These are phyloP conservation scores for Archilochus colubris DNA, from an alignment of 2,113 vertebrate genomes.

Conservation along the genomic window DNA sequence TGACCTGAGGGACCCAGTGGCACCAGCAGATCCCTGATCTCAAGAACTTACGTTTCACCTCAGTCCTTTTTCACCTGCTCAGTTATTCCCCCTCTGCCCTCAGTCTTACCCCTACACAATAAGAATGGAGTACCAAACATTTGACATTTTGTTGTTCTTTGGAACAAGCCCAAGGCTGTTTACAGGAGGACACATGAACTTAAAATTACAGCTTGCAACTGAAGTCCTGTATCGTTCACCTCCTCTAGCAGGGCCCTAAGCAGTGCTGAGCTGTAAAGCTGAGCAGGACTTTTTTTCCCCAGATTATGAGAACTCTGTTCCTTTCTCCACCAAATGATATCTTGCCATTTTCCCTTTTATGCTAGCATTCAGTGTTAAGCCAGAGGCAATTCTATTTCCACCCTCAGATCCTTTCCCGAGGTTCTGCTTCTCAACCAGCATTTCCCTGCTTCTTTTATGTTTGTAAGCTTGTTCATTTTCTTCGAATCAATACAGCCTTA, in stretches of 20 bases:
- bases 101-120: neutral
- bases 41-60: neutral
- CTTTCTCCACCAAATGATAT: neutral
- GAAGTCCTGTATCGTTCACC: neutral
- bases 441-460: neutral
- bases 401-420: neutral
- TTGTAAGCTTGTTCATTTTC: neutral
- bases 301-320: neutral
- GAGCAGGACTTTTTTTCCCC: neutral
- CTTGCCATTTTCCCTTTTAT: neutral
- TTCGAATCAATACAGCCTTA: slow-evolving; percentile 8
- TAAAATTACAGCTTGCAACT: neutral
- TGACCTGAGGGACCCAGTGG: neutral
- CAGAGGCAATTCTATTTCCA: neutral
- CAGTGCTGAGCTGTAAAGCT: neutral
- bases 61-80: neutral
- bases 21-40: neutral
- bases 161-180: neutral
- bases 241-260: neutral
- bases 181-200: neutral
- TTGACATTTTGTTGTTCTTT: neutral
- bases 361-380: neutral
- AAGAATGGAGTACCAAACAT: neutral
- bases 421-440: neutral
- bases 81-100: neutral